Evolutionary conservation across 2,888 invertebrate species (phyloP), one percentile per base, ranked within the genome.

Genomic region (Dorcus parallelipipedus): DNA sequence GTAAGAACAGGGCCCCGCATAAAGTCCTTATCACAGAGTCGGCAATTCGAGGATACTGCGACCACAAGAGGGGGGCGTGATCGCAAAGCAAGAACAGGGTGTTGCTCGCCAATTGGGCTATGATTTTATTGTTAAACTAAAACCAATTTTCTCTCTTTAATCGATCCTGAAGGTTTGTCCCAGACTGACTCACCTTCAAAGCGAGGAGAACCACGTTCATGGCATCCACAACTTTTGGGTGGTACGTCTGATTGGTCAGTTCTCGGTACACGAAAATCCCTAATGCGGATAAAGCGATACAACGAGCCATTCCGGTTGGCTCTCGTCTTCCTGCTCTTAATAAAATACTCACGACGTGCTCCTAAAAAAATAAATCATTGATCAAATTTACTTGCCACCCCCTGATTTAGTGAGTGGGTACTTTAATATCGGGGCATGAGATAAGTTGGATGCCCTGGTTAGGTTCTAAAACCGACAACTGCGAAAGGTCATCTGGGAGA

Each of bases 251-350:
- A 71, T 85, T 84, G 23, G 80, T 80, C 49, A 83, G 73, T 75
- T 89, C 88, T 72, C 86, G 84, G 69, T 89, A 89, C 17, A 88
- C 79, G 73, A 86, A 90, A 69, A 89, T 84, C 1, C 93, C 90
- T 53, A 97, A 83, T 51, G 93, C 90, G 56, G 93, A 91, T 2
- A 97, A 83, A 39, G 95, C 94, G 64, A 95, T 89, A 71, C 93
- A 94, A 63, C 96, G 86, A 26, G 95, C 95, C 71, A 88, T 85
- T 14, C 90, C 93, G 53, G 91, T 89, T 58, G 94, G 93, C 80
- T 97, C 97, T 49, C 90, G 85, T 57, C 93, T 88, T 26, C 95
- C 95, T 69, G 93, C 90, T 70, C 92, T 87, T 67, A 97, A 81
- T 56, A 97, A 83, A 69, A 95, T 91, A 74, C 89, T 90, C 43